Percentiles rank a stretch among this genome's conserved stretches.
These are phyloP conservation scores for Euthynnus affinis DNA, from an alignment of 2,797 vertebrate genomes.

Conservation along the genomic window DNA sequence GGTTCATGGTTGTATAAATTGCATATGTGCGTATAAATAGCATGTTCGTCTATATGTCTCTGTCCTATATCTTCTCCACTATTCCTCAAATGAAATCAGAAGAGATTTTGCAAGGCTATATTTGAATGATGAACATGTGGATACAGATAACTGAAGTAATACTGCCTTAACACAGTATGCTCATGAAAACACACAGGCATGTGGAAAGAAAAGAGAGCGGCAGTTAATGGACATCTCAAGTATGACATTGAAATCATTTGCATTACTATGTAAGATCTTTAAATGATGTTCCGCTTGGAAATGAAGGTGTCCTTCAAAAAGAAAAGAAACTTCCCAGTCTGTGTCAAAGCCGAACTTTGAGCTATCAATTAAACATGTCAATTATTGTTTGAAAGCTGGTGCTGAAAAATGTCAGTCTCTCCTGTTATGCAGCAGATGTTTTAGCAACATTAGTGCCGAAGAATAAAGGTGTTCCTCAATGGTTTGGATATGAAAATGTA, in stretches of 20 bases:
- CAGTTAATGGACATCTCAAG: slow-evolving; percentile 46
- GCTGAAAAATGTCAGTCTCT: slow-evolving; percentile 20
- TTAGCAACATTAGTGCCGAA: slow-evolving; percentile 6
- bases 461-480: slow-evolving; percentile 37
- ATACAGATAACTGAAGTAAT: slow-evolving; percentile 31
- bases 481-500: slow-evolving; percentile 29
- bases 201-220: slow-evolving; percentile 29
- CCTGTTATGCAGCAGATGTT: slow-evolving; percentile 2
- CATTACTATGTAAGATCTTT: slow-evolving; percentile 65
- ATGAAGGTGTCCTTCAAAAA: slow-evolving; percentile 45
- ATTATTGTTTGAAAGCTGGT: slow-evolving; percentile 33
- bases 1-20: slow-evolving; percentile 1
- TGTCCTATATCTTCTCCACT: not conserved
- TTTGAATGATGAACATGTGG: slow-evolving; percentile 16
- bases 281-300: slow-evolving; percentile 41
- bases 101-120: slow-evolving; percentile 17
- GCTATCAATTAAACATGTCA: slow-evolving; percentile 51
- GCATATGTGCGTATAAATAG: not conserved
- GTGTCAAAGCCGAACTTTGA: slow-evolving; percentile 44
- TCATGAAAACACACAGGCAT: slow-evolving; percentile 35
- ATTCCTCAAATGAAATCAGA: slow-evolving; percentile 14
- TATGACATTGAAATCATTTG: slow-evolving; percentile 59
- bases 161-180: slow-evolving; percentile 21
- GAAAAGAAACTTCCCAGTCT: slow-evolving; percentile 22
- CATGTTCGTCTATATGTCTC: not conserved